Evolutionary conservation across 2,113 vertebrate genomes (phyloP).

Genomic region (Limanda limanda): DNA sequence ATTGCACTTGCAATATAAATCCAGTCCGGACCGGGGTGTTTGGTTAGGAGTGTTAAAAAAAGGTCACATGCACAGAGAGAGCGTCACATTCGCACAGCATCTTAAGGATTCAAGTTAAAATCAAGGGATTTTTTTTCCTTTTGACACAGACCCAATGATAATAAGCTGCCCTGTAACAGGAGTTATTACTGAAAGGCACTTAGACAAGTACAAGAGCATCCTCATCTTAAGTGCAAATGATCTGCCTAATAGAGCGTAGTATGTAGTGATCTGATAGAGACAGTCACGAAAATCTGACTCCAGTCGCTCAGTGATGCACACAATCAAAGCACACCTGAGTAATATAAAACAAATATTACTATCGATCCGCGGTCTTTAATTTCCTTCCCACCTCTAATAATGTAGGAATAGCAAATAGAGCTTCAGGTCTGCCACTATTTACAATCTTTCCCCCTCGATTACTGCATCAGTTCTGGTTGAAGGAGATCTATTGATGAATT

Average conservation of each 20-base stretch:
- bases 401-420: constrained; percentile 64
- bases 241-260: constrained; percentile 64
- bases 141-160: constrained; percentile 41
- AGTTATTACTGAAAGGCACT: constrained; percentile 64
- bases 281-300: constrained; percentile 51
- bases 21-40: constrained; percentile 19
- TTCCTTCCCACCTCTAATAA: constrained; percentile 70
- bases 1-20: constrained; percentile 38
- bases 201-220: constrained; percentile 55
- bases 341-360: constrained; percentile 79
- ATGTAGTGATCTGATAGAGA: constrained; percentile 69
- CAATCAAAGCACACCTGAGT: constrained; percentile 73
- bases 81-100: not conserved
- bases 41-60: constrained; percentile 19
- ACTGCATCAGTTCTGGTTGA: constrained; percentile 58
- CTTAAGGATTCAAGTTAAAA: constrained; percentile 43
- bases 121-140: not conserved
- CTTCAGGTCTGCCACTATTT: constrained; percentile 58
- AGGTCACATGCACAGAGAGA: not conserved
- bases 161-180: constrained; percentile 52
- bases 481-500: constrained; percentile 69
- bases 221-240: constrained; percentile 70
- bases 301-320: constrained; percentile 61
- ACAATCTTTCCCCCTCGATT: constrained; percentile 59
- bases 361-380: constrained; percentile 76